Conservation (phyloP, 2,113 vertebrate genomes). For the Myiagra hebetior region DNA sequence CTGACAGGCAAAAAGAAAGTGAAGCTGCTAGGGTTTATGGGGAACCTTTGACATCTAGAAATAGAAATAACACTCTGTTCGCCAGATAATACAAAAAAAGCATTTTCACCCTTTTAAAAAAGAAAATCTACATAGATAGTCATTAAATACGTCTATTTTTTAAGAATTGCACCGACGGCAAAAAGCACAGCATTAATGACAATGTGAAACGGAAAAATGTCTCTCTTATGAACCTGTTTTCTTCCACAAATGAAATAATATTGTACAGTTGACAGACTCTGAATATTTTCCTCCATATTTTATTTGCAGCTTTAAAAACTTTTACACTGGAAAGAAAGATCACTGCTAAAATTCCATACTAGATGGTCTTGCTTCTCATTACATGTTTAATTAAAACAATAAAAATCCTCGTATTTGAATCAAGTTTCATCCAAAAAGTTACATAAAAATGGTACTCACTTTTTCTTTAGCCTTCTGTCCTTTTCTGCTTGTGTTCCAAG, state of each 20-base stretch:
- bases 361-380: neutral
- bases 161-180: neutral
- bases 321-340: neutral
- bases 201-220: neutral
- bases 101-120: neutral
- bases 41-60: conserved; percentile 3
- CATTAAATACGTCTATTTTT: neutral
- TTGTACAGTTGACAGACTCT: neutral
- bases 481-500: conserved; percentile 98
- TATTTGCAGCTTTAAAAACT: neutral
- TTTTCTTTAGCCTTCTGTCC: conserved; percentile 95
- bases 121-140: neutral
- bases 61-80: conserved; percentile 23
- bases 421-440: neutral
- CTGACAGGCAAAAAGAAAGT: conserved; percentile 43
- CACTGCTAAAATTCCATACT: neutral
- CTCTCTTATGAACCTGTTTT: neutral
- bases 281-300: neutral
- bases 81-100: neutral
- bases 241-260: neutral
- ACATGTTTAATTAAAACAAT: neutral
- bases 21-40: conserved; percentile 5
- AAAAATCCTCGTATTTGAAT: neutral
- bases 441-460: conserved; percentile 78
- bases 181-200: neutral